Percentiles rank a stretch among this genome's conserved stretches.
Evolutionary conservation across 2,888 invertebrate species (phyloP).

Genomic region (Caenorhabditis plicata): DNA sequence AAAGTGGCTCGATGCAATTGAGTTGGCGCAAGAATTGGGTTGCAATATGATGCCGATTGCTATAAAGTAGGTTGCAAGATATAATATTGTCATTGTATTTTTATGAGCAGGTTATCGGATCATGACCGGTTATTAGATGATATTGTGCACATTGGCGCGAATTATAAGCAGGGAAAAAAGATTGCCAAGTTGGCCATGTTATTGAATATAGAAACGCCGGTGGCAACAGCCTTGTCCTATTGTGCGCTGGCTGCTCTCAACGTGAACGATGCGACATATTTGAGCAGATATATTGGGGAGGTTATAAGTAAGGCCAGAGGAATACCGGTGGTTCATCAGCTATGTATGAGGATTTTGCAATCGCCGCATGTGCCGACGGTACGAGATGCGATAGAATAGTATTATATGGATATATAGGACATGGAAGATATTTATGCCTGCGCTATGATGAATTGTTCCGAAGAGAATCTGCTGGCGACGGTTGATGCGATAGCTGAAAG

Average conservation of each 20-base stretch:
- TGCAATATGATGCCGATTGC: constrained; percentile 39
- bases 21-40: constrained; percentile 39
- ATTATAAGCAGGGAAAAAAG: constrained; percentile 45
- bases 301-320: constrained; percentile 37
- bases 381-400: not conserved
- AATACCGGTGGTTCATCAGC: constrained; percentile 42
- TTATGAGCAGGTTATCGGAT: constrained; percentile 22
- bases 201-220: constrained; percentile 41
- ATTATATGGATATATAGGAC: constrained; percentile 12
- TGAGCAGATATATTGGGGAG: constrained; percentile 41
- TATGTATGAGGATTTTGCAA: constrained; percentile 40
- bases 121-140: constrained; percentile 36
- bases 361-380: constrained; percentile 27
- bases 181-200: constrained; percentile 37
- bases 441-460: constrained; percentile 40
- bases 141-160: constrained; percentile 30
- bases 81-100: not conserved
- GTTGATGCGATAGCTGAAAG: constrained; percentile 24
- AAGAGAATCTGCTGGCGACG: constrained; percentile 27
- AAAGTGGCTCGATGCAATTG: constrained; percentile 37
- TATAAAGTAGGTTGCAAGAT: constrained; percentile 18
- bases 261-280: constrained; percentile 28
- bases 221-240: constrained; percentile 41
- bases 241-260: constrained; percentile 44
- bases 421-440: constrained; percentile 45